These are phyloP conservation scores for Nasonia longicornis DNA, from an alignment of 1,140 invertebrate genomes.

Conservation along the genomic window DNA sequence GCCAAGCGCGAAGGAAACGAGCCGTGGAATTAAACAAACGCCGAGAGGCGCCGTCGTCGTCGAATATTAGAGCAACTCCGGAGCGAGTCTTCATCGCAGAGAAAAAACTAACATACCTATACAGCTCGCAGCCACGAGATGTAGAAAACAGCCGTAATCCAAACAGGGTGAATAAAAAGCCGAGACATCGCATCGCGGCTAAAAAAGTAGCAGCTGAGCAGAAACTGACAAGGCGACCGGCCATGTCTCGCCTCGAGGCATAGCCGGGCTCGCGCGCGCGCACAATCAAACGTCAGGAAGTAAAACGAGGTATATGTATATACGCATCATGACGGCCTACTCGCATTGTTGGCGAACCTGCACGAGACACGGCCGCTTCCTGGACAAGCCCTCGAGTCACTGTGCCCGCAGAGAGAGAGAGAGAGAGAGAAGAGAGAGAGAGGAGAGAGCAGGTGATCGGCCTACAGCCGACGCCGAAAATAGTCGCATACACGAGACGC, in stretches of 20 bases:
- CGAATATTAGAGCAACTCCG: too few species aligned
- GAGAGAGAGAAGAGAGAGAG: constrained; percentile 1
- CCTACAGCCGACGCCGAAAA: constrained; percentile 46
- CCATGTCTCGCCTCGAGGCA: constrained; percentile 31
- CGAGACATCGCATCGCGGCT: not conserved
- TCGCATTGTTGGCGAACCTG: constrained; percentile 24
- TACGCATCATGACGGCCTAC: not conserved
- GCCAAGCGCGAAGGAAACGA: not conserved
- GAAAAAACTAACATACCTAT: not conserved
- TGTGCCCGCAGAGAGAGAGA: not conserved
- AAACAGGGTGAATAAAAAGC: constrained; percentile 9
- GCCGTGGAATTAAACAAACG: constrained; percentile 10
- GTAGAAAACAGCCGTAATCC: not conserved
- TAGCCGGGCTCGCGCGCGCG: constrained; percentile 2
- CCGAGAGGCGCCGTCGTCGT: not conserved
- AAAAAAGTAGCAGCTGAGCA: constrained; percentile 18
- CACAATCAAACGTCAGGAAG: constrained; percentile 37
- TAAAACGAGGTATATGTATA: not conserved
- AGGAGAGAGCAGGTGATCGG: constrained; percentile 43
- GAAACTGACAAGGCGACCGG: not conserved
- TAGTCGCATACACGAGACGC: constrained; percentile 47
- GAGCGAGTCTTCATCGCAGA: not conserved
- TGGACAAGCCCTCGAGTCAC: constrained; percentile 20
- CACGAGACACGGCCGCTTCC: not conserved
- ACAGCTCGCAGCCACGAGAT: not conserved